Base-by-base conservation (phyloP, 1,140 invertebrate species). In the Diorhabda sublineata region DNA sequence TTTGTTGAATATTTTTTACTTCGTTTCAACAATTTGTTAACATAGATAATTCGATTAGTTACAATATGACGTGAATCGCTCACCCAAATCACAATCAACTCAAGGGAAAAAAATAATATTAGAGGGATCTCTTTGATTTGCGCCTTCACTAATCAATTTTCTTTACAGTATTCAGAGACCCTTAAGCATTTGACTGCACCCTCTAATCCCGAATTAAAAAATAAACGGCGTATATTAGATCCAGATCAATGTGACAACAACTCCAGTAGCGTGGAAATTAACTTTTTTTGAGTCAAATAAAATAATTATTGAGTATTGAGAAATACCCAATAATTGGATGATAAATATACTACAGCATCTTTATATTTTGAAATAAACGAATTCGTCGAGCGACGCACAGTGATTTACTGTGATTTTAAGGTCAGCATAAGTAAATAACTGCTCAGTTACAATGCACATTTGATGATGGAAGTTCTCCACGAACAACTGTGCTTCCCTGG, bases 191-290 rank as follows among this genome's bases (percentile, higher is more conserved):
- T 52, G 6, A 52, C 47, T 52, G 47, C 47, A 52, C 47, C 47
- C 47, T 7, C 52, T 64, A 52, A 64, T 64, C 45, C 45, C 52
- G 73, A 76, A 74, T 74, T 74, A 75, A 76, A 74, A 73, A 76
- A 66, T 68, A 69, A 75, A 68, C 68, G 58, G 42, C 42, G 42
- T 60, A n/a, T 44, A 60, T 60, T 60, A 45, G 52, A 68, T 68
- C 66, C 61, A 75, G 71, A 75, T 75, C 74, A 73, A 75, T 74
- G 74, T 64, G 68, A 47, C 59, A 58, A 60, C 65, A 59, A 58
- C 44, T 43, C 59, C 47, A 52, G 47, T 8, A n/a, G 47, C 47
- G 47, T 52, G 47, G 47, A 52, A 52, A 26, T 26, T 26, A 26
- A 26, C 26, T 26, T 26, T 26, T 26, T 26, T 26, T 26, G 26